phyloP scores from a whole-genome alignment of 2,113 vertebrate species.

The Phoenicopterus ruber region DNA sequence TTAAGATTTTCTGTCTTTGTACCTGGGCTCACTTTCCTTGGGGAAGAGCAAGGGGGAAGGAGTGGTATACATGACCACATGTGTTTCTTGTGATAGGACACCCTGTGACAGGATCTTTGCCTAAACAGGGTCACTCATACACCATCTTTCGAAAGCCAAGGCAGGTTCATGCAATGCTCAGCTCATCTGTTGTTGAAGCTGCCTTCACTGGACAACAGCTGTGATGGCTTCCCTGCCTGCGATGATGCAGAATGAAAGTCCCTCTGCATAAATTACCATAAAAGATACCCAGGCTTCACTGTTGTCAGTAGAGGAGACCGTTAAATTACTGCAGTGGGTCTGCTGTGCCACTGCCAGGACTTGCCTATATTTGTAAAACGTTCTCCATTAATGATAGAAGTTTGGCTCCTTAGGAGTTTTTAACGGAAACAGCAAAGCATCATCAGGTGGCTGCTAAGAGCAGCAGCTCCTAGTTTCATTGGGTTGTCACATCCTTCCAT shows the following conservation, averaged over 20 bases:
- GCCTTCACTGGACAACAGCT: neutral
- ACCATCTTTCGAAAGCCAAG: neutral
- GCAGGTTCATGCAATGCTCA: neutral
- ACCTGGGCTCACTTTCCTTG: neutral
- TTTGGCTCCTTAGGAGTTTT: neutral
- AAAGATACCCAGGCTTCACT: neutral
- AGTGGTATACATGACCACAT: fast-evolving
- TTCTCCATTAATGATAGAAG: neutral
- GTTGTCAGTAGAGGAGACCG: neutral
- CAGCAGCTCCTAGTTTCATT: neutral
- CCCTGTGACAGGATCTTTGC: neutral
- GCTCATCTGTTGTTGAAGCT: neutral
- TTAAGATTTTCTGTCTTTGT: neutral
- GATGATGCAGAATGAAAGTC: no score
- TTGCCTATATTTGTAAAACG: neutral
- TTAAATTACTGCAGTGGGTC: neutral
- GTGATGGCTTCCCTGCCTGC: neutral
- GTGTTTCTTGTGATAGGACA: neutral
- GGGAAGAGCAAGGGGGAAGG: neutral
- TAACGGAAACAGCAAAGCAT: neutral
- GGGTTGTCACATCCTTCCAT: neutral
- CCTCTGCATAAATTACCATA: neutral
- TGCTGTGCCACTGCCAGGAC: neutral
- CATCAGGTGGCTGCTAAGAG: neutral
- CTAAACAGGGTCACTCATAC: neutral